A percentile compares a stretch with the other conserved stretches of the same genome.
Conservation (phyloP, 2,113 vertebrate genomes). For the Nycticebus coucang region DNA sequence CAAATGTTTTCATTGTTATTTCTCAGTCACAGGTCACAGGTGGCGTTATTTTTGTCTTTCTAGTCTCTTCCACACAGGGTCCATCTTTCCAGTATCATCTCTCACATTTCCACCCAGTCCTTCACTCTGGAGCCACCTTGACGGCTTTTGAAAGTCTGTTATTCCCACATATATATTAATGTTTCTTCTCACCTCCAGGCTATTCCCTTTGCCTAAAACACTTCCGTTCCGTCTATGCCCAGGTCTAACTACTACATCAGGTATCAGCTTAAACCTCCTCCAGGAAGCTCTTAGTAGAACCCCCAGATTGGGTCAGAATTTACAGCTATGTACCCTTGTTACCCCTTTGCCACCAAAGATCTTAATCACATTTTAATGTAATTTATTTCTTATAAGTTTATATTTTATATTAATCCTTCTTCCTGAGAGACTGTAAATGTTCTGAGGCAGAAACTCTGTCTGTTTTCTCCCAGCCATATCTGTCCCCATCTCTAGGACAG, state of each 20-base stretch:
- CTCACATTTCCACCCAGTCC: background rate
- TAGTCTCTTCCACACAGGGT: background rate
- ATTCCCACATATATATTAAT: background rate
- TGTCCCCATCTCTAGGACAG: background rate
- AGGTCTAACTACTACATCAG: background rate
- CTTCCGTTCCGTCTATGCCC: background rate
- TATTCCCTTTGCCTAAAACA: background rate
- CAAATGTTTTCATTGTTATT: background rate
- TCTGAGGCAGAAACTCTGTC: background rate
- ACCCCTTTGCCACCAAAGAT: background rate
- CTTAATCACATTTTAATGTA: background rate
- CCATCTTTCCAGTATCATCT: background rate
- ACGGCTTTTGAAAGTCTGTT: background rate
- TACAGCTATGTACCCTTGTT: background rate
- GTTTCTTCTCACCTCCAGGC: background rate
- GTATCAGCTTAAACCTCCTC: background rate
- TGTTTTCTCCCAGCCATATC: background rate
- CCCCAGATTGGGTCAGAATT: background rate
- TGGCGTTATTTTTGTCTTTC: background rate
- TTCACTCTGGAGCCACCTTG: background rate
- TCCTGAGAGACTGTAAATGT: background rate
- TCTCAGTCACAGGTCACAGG: background rate
- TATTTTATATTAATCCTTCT: background rate
- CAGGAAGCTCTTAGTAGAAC: slow-evolving; percentile 29
- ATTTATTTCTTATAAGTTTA: background rate